Base-by-base conservation (phyloP, 2,888 invertebrate species). In the Lithophane semibrunnea region DNA sequence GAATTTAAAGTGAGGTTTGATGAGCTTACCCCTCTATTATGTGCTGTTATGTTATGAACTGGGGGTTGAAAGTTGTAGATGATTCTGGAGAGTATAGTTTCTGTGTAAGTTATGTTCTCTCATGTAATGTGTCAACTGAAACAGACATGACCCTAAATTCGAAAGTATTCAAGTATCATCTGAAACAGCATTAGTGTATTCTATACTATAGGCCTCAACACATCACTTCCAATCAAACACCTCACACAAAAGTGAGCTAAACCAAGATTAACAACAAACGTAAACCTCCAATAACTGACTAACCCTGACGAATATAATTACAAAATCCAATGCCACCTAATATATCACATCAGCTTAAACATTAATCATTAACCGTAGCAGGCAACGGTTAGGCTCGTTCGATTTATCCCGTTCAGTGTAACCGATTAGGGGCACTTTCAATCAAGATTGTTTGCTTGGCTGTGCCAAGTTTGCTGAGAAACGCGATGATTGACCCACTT, bases 401-500 rank as follows among this genome's bases (percentile, higher is more conserved):
- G 90, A 92, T 92, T 92, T 92, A 91, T 91, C 90, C 90, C 85
- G 86, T 83, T 89, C 90, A 88, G 82, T 86, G 92, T 88, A 90
- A 90, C 91, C 93, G 93, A 94, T 95, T 93, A 94, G 92, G 92
- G 91, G 90, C 91, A 93, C 93, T 93, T 94, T 93, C 93, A 94
- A 95, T 94, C 94, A 93, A 94, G 94, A 93, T 93, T 95, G 94
- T 95, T 95, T 94, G 93, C 91, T 75, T 86, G 87, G 83, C 87
- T 88, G 91, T 92, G 94, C 94, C 92, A 93, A 94, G 93, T 94
- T 94, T 92, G 90, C 89, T 85, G 85, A 88, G 88, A 90, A 90
- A 91, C 89, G 87, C 88, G 82, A 86, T 88, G 91, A 92, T 92
- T 93, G 93, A 93, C 93, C 93, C 90, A 94, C 92, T 93, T 94